These are phyloP conservation scores for Callipepla californica DNA, from an alignment of 2,113 vertebrate species.

Conservation along the genomic window DNA sequence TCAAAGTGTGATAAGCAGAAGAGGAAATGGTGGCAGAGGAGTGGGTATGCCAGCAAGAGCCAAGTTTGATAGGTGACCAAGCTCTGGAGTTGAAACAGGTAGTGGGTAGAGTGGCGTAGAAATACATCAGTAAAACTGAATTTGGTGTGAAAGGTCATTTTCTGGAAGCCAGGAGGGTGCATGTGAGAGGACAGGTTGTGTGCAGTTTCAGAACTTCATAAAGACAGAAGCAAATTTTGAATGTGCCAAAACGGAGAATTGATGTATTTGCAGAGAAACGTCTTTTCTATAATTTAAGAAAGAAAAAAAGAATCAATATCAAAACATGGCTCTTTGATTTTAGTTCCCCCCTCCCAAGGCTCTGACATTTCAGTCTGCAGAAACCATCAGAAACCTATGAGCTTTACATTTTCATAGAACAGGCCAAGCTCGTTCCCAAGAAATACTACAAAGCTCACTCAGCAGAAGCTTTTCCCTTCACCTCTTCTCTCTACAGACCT, in stretches of 20 bases:
- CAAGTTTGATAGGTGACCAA: neutral
- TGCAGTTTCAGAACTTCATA: neutral
- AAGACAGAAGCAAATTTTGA: neutral
- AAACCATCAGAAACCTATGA: neutral
- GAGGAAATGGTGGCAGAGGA: fast-evolving
- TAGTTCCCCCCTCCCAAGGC: neutral
- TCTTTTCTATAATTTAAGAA: neutral
- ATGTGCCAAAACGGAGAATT: neutral
- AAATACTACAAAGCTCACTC: neutral
- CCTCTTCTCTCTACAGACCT: neutral
- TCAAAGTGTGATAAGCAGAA: neutral
- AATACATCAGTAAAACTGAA: neutral
- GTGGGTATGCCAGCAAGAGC: neutral
- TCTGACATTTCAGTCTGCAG: neutral
- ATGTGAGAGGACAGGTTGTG: neutral
- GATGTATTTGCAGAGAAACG: neutral
- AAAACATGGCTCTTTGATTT: neutral
- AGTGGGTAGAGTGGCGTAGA: neutral
- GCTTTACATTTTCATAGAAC: neutral
- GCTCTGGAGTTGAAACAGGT: neutral
- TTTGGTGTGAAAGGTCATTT: neutral
- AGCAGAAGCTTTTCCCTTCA: neutral
- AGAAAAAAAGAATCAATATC: neutral
- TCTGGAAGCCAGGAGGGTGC: neutral
- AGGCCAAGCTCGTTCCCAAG: neutral